Base-by-base conservation (phyloP, 2,888 invertebrate genomes). In the Morpho deidamia region DNA sequence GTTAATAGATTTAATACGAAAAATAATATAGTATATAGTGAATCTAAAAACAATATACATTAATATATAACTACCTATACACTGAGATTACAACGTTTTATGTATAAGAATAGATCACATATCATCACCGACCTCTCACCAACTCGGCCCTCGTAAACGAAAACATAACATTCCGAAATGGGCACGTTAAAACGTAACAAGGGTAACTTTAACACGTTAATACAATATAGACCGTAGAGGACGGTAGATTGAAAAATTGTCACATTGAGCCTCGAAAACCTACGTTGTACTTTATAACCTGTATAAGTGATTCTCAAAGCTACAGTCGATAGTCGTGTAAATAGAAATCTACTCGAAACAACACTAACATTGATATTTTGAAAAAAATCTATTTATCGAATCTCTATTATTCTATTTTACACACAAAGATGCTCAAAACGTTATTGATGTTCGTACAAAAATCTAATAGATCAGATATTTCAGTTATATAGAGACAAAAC, bases 21-120 rank as follows among this genome's bases (percentile, higher is more conserved):
- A 67, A 68, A 68, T 73, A 74, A 74, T 77, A 70, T 75, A 76
- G 77, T 78, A 76, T 69, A 76, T 76, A 78, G 68, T 74, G 34
- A 72, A 76, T 78, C 71, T 76, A 78, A 66, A 68, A 76, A 56
- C 53, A 48, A 73, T 78, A 77, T 76, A 83, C 78, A 79, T 64
- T 70, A 72, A 71, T 55, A 77, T 76, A 79, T 68, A 76, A 71
- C 68, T 61, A 74, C 59, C 70, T 78, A 75, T 75, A 79, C 79
- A 80, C 76, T 78, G 84, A 81, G 79, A 85, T 79, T 81, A 78
- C 77, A 81, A 75, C 71, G 74, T 71, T 75, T 74, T 71, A 71
- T 62, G 71, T 78, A 81, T 77, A 78, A 78, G 83, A 69, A 79
- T 76, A 83, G 81, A 86, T 88, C 84, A 85, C 84, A 83, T 78